phyloP scores from a whole-genome alignment of 2,113 vertebrate species.

The Polypterus senegalus region DNA sequence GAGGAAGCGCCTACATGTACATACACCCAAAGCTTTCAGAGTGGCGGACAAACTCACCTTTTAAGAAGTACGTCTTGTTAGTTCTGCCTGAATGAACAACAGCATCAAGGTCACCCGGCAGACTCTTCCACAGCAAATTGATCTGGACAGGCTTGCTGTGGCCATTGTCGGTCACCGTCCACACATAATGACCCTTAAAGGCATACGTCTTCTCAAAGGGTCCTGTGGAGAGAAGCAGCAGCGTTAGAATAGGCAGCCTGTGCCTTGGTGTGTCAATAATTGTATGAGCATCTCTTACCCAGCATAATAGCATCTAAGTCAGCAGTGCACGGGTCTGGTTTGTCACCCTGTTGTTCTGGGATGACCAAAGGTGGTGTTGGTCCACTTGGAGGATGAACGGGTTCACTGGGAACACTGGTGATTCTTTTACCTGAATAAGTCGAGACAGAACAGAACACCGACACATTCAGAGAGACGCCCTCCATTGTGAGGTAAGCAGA shows the following conservation, averaged over 20 bases:
- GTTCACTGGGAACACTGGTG: conserved; percentile 4
- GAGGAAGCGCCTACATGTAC: too few species aligned
- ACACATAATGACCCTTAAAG: conserved; percentile 74
- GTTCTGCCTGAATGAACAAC: conserved; percentile 68
- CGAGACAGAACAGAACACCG: too few species aligned
- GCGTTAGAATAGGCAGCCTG: not conserved
- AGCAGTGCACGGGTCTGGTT: conserved; percentile 65
- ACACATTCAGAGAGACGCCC: too few species aligned
- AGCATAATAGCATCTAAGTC: conserved; percentile 66
- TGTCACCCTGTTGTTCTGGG: conserved; percentile 10
- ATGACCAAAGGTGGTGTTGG: conserved; percentile 20
- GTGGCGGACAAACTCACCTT: conserved; percentile 46
- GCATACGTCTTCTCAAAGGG: conserved; percentile 68
- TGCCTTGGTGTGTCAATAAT: not conserved
- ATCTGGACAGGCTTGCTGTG: conserved; percentile 50
- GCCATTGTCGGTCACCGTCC: conserved; percentile 68
- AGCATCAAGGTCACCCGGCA: conserved; percentile 66
- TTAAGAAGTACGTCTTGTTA: conserved; percentile 71
- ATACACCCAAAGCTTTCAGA: too few species aligned
- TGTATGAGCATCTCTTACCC: conserved; percentile 36
- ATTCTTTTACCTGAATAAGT: conserved; percentile 37
- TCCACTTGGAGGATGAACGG: conserved; percentile 15
- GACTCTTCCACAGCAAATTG: conserved; percentile 54
- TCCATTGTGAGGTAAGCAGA: too few species aligned
- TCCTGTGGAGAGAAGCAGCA: conserved; percentile 35